Evolutionary conservation across 1,140 invertebrate genomes (phyloP), one percentile per base, ranked within the genome.

Genomic region (Solenopsis fugax): DNA sequence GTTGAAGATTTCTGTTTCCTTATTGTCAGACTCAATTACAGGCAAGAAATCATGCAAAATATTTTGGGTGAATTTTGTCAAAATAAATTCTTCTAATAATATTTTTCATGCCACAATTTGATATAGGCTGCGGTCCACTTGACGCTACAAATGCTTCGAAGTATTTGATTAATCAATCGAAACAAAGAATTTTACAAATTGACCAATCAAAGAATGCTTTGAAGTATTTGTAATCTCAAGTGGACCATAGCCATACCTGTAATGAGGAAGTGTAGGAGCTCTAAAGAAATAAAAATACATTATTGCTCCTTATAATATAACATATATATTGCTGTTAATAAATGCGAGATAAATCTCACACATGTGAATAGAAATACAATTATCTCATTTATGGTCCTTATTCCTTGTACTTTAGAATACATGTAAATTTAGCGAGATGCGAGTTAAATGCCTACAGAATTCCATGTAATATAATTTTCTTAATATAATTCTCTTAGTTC

Each of bases 331-430:
- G 29, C 21, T 50, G 5, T 56, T 73, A 52, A 56, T 56, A 54
- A 5, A 69, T 67, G 16, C 16, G 24, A 41, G 52, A 56, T 12
- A 81, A 45, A 56, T 81, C 18, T 71, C 34, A 56, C 54, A 56
- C 2, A 58, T 9, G 18, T 10, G 48, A 29, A 24, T 45, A 60
- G 41, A 87, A 64, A 78, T 41, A 37, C 4, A 41, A 21, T 54
- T 48, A 60, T 78, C 54, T 48, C n/a, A 12, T 60, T 52, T 34
- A 67, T 50, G 58, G 29, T 73, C 52, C 29, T 56, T 75, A n/a
- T 24, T 48, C 5, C 29, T 65, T 64, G 16, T 18, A 48, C 7
- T 48, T 65, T 12, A 34, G 3, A 24, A 62, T 13, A 78, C 48
- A 24, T 37, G 13, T 52, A 71, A 73, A 58, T 77, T 3, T 29